Evolutionary conservation across 2,797 vertebrate genomes (phyloP), one percentile per base, ranked within the genome.

Genomic region (Loris lydekkerianus): DNA sequence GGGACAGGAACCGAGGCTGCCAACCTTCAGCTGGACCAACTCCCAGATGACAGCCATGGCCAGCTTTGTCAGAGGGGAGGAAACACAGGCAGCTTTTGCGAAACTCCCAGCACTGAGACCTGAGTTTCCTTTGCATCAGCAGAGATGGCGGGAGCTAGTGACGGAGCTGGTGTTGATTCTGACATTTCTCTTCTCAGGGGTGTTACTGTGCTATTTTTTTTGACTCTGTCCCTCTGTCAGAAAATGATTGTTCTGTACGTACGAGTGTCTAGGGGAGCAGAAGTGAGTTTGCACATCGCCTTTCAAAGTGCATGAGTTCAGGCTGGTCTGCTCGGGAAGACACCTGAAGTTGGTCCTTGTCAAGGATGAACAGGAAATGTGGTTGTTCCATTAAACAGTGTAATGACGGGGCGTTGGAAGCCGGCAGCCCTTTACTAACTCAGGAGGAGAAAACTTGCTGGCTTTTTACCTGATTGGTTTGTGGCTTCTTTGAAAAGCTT

Each of bases 381-480:
- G 86, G 63, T 25, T 88, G 63, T 25, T 88, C 89, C 83, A 43
- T 13, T 0, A 7, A 87, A 49, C 0, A 34, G 69, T 81, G 18
- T 1, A 0, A 7, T 40, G 3, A 0, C 0, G 0, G 90, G 86
- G 1, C 91, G 2, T 1, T 0, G 67, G 0, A 0, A 11, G 0
- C 63, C 34, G 94, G 13, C 96, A 97, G 85, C 43, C 0, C 0
- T 0, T 63, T 72, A 93, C 93, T 27, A 65, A 89, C 96, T 81
- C 0, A 6, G 60, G 67, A 95, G 61, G 80, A 0, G 10, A 96
- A 88, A 37, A 0, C 0, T 5, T 0, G 0, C 25, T 1, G 81
- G 40, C 23, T 56, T 34, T 34, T 49, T 34, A 7, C n/a, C 86
- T 65, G 25, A 89, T 31, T 40, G 6, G n/a, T 0, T 6, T 0